These are phyloP conservation scores for Cephalopterus ornatus DNA, from an alignment of 2,113 vertebrate genomes.

Conservation along the genomic window DNA sequence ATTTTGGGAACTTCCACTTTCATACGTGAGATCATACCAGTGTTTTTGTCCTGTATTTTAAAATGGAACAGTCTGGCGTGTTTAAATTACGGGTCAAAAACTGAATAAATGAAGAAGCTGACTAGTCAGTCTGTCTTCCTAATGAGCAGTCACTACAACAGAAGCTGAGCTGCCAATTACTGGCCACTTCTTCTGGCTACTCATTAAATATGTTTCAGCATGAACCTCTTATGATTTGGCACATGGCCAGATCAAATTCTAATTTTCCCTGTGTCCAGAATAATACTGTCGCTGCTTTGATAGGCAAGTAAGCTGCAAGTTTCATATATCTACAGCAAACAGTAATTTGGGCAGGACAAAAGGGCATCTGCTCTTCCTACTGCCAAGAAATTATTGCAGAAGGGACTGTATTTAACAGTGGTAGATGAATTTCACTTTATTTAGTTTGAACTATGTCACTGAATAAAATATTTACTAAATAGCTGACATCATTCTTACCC, in stretches of 20 bases:
- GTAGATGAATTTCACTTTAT: background rate
- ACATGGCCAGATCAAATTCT: background rate
- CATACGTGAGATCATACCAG: background rate
- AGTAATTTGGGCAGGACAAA: background rate
- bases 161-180: constrained; percentile 30
- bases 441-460: background rate
- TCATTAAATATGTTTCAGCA: constrained; percentile 30
- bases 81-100: constrained; percentile 4
- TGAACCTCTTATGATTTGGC: background rate
- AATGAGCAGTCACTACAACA: background rate
- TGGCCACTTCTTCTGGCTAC: constrained; percentile 1
- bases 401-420: background rate
- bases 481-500: background rate
- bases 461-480: constrained; percentile 16
- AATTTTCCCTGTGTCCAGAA: background rate
- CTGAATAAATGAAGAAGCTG: background rate
- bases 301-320: background rate
- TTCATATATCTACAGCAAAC: background rate
- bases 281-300: background rate
- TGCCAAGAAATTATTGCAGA: background rate
- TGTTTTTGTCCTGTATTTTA: background rate
- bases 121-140: background rate
- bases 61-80: background rate
- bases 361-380: constrained; percentile 10
- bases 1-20: background rate